These are phyloP conservation scores for Semicossyphus pulcher DNA, from an alignment of 2,113 vertebrate species.

Conservation along the genomic window DNA sequence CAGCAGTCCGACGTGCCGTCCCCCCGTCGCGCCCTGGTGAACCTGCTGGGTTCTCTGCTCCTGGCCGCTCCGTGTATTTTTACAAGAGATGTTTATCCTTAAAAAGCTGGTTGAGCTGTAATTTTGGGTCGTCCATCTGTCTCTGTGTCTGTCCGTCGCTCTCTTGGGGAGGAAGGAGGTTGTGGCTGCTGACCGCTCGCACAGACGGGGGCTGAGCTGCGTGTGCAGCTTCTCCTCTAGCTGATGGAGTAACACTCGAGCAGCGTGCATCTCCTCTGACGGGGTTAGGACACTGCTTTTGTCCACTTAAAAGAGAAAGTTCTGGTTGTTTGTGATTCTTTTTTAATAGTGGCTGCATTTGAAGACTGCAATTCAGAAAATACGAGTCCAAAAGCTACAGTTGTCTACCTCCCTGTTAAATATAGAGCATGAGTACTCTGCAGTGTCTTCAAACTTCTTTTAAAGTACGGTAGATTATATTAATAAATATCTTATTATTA, in stretches of 20 bases:
- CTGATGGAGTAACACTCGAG: conserved; percentile 7
- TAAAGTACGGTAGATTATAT: neutral
- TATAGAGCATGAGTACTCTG: neutral
- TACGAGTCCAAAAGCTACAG: neutral
- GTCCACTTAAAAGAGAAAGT: neutral
- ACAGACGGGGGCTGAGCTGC: conserved; percentile 28
- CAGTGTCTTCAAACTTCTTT: neutral
- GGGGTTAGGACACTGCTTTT: neutral
- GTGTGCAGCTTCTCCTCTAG: conserved; percentile 25
- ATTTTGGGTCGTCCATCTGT: conserved; percentile 76
- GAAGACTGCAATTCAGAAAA: neutral
- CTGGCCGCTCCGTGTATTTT: conserved; percentile 80
- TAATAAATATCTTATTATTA: too few species aligned
- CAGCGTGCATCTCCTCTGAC: conserved; percentile 17
- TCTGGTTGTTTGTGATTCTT: too few species aligned
- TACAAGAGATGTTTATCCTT: conserved; percentile 82
- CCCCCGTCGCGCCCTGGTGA: conserved; percentile 57
- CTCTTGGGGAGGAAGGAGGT: conserved; percentile 56
- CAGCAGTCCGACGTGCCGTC: conserved; percentile 53
- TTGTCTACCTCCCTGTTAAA: neutral
- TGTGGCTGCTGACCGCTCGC: conserved; percentile 67
- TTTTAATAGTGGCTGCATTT: neutral
- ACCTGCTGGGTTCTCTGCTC: conserved; percentile 66
- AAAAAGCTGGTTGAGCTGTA: conserved; percentile 73
- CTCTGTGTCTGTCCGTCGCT: conserved; percentile 62